These are phyloP conservation scores for Pterocles orientalis DNA, from an alignment of 2,113 vertebrate genomes.

Conservation along the genomic window DNA sequence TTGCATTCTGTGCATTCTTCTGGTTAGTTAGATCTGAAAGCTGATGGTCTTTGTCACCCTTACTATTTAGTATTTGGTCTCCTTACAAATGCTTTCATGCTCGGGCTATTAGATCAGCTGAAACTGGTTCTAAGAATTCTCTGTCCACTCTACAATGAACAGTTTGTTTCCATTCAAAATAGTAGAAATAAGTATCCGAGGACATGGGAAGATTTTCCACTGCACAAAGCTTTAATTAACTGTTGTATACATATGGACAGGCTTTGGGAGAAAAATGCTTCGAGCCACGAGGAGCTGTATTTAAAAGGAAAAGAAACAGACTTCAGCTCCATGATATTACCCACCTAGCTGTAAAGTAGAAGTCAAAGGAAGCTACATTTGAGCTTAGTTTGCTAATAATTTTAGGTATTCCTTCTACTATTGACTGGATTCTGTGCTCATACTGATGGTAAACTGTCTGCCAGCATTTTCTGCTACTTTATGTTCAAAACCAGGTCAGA, in stretches of 20 bases:
- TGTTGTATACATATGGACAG: neutral
- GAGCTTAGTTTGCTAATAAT: neutral
- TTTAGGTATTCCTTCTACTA: neutral
- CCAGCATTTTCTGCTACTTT: neutral
- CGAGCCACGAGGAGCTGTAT: neutral
- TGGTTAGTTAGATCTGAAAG: constrained; percentile 52
- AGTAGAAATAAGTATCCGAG: constrained; percentile 11
- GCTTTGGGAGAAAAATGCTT: neutral
- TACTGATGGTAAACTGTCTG: neutral
- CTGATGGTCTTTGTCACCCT: constrained; percentile 46
- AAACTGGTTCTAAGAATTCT: constrained; percentile 56
- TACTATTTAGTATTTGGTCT: constrained; percentile 13
- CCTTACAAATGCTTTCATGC: constrained; percentile 51
- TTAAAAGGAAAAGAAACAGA: neutral
- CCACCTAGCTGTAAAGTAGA: neutral
- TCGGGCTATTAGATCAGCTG: constrained; percentile 41
- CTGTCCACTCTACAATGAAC: constrained; percentile 60
- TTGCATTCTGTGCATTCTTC: constrained; percentile 25
- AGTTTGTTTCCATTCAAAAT: constrained; percentile 61
- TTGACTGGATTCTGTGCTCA: neutral
- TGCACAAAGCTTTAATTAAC: constrained; percentile 49
- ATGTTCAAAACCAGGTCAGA: neutral
- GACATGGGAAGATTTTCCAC: constrained; percentile 29
- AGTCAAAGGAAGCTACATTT: neutral
- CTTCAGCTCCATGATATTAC: neutral